Conservation (phyloP, 1,140 invertebrate genomes). For the Nebria ingens region DNA sequence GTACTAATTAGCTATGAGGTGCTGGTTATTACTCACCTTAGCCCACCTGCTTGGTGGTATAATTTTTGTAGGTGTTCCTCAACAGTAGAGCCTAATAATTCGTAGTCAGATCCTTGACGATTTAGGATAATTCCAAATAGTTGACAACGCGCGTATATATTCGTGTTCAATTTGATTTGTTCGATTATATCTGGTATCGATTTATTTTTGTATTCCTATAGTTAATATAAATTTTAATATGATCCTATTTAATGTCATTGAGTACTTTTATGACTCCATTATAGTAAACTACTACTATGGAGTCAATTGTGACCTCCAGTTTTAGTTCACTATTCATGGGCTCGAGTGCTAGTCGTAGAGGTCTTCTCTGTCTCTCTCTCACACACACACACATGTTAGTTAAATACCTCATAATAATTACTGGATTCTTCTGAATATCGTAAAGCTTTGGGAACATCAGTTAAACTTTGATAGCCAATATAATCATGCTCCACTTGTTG, state of each 20-base stretch:
- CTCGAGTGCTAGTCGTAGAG: too few species aligned
- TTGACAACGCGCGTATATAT: constrained; percentile 69
- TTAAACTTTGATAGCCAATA: constrained; percentile 92
- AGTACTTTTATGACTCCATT: too few species aligned
- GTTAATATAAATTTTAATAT: too few species aligned
- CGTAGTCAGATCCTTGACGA: constrained; percentile 70
- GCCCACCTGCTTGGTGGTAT: constrained; percentile 77
- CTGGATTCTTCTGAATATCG: not conserved
- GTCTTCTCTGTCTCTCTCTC: too few species aligned
- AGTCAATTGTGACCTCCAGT: too few species aligned
- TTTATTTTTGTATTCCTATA: constrained; percentile 42
- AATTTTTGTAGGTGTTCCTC: constrained; percentile 62
- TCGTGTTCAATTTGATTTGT: constrained; percentile 54
- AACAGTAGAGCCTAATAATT: constrained; percentile 48
- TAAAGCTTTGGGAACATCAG: constrained; percentile 77
- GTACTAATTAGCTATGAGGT: not conserved
- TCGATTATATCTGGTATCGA: constrained; percentile 64
- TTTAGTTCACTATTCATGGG: too few species aligned
- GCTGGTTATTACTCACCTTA: constrained; percentile 30
- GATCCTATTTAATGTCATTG: constrained; percentile 3
- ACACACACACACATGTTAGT: not conserved
- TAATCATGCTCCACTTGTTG: constrained; percentile 84
- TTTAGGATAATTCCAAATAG: constrained; percentile 76
- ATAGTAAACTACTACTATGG: not conserved
- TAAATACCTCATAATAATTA: constrained; percentile 1